A percentile compares a stretch with the other conserved stretches of the same genome.
Conservation (phyloP, 2,797 vertebrate species). For the Esox masquinongy region DNA sequence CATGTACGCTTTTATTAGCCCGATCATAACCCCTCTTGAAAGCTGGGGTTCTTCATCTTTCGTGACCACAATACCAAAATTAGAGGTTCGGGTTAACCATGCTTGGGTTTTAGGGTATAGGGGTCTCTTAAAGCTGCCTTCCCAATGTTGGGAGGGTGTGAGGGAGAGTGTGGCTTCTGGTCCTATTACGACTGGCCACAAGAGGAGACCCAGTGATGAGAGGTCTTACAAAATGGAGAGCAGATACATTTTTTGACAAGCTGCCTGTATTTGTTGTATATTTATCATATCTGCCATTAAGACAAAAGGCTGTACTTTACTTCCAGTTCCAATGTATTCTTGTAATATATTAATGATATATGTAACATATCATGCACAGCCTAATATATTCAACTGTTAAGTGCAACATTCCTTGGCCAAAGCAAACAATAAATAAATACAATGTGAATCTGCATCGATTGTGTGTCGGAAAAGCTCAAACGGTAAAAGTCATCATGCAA, state of each 20-base stretch:
- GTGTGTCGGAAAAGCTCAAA: conserved; percentile 2
- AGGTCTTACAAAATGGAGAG: conserved; percentile 36
- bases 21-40: conserved; percentile 35
- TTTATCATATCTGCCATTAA: conserved; percentile 3
- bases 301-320: background rate
- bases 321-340: background rate
- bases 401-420: too few species aligned
- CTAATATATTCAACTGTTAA: background rate
- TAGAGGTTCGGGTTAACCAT: conserved; percentile 39
- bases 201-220: conserved; percentile 43
- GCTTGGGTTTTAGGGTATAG: conserved; percentile 20
- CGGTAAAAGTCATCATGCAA: conserved; percentile 34
- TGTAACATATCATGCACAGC: background rate
- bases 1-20: conserved; percentile 51
- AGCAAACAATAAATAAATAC: too few species aligned
- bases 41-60: conserved; percentile 32
- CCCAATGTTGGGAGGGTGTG: conserved; percentile 50
- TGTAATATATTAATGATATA: too few species aligned
- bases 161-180: conserved; percentile 47
- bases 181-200: conserved; percentile 45
- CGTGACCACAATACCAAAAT: conserved; percentile 22
- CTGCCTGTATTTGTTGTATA: conserved; percentile 28
- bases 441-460: background rate
- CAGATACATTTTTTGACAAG: conserved; percentile 33
- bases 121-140: conserved; percentile 23